These are phyloP conservation scores for Seladonia tumulorum DNA, from an alignment of 2,888 invertebrate genomes.

Conservation along the genomic window DNA sequence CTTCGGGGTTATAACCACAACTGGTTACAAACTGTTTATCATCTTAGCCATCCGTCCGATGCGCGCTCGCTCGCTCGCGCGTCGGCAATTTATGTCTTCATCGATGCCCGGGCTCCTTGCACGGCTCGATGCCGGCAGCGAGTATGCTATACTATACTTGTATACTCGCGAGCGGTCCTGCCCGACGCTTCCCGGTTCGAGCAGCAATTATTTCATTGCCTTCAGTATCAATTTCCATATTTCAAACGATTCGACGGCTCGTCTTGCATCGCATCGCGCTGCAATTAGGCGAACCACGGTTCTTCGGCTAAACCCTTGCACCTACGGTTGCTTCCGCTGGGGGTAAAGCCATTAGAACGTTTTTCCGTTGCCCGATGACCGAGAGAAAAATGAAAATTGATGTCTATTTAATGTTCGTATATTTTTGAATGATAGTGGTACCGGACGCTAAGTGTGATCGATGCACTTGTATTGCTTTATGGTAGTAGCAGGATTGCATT, in stretches of 20 bases:
- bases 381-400: background rate
- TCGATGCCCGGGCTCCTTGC: conserved; percentile 44
- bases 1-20: conserved; percentile 57
- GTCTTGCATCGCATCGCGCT: background rate
- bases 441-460: too few relatives aligned
- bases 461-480: too few relatives aligned
- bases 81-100: conserved; percentile 62
- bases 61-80: conserved; percentile 2
- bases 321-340: background rate
- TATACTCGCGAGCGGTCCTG: background rate
- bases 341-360: background rate
- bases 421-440: background rate
- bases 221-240: conserved; percentile 28
- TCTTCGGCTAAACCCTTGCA: background rate
- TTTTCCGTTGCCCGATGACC: background rate
- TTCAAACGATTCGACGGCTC: background rate
- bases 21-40: conserved; percentile 66
- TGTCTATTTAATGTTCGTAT: background rate
- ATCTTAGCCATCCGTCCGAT: conserved; percentile 61
- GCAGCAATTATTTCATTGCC: conserved; percentile 44
- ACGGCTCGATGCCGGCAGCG: conserved; percentile 46
- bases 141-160: background rate
- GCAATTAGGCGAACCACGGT: background rate
- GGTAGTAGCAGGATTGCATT: too few relatives aligned
- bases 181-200: conserved; percentile 30